Conservation (phyloP, 2,113 vertebrate genomes). For the Ifrita kowaldi region DNA sequence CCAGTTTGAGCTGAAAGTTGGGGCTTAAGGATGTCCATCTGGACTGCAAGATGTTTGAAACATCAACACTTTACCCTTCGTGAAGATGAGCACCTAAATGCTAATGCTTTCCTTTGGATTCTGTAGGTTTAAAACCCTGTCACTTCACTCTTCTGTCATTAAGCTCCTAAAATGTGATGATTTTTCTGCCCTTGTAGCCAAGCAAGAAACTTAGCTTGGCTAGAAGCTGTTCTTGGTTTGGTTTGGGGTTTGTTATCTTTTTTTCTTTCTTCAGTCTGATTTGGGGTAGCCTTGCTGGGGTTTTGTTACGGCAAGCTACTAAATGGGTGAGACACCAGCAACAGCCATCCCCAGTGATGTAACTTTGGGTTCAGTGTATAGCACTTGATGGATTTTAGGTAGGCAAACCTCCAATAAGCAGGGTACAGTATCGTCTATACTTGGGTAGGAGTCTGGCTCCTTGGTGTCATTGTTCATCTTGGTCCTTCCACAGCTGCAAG, state of each 20-base stretch:
- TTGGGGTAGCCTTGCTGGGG: neutral
- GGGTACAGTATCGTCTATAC: no score
- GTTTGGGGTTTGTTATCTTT: no score
- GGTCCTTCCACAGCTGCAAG: neutral
- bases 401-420: neutral
- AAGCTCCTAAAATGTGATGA: neutral
- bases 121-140: neutral
- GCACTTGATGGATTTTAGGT: neutral
- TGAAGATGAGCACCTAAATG: neutral
- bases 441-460: neutral
- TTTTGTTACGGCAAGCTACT: neutral
- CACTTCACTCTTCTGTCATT: neutral
- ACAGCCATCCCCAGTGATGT: neutral
- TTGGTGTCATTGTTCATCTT: neutral
- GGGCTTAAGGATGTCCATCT: neutral
- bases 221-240: neutral
- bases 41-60: neutral
- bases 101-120: neutral
- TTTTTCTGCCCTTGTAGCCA: neutral
- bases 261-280: neutral
- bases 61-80: accelerated
- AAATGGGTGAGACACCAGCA: neutral
- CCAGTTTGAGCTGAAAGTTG: neutral
- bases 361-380: neutral
- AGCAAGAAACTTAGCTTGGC: neutral